Base-by-base conservation (phyloP, 2,113 vertebrate genomes). In the Anhinga rufa region DNA sequence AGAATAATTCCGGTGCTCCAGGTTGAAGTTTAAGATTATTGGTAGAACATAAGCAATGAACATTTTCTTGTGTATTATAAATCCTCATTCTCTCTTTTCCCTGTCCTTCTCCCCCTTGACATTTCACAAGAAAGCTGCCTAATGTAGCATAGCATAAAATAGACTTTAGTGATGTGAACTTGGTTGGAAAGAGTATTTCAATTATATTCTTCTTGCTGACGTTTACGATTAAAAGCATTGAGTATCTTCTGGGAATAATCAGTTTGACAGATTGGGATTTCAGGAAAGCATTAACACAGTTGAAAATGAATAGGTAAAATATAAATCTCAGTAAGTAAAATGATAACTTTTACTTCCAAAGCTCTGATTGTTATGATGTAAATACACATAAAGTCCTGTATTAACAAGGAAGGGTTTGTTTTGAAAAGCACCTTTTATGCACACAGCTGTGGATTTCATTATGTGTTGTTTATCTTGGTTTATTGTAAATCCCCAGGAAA, bases 271-370 rank as follows among this genome's bases (percentile, higher is more conserved):
- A 94, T 46, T 88, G 26, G 54, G 46, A 84, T 94, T 92, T 94
- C 57, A 89, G 38, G 31, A 25, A 58, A 84, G 44, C 90, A 85
- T 92, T 94, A 93, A 74, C 58, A 85, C 38, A 68, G 60, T 57
- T 83, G 95, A 94, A 94, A 96, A 97, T 90, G 78, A 94, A 89
- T 48, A 93, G 65, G 82, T 88, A 91, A 93, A 72, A 86, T 87
- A 90, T 65, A 93, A 94, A 88, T 81, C 85, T 94, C 65, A 68
- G 44, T 61, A 91, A 44, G 66, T 57, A 66, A 93, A 97, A 91
- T 72, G 40, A 38, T 92, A 83, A 79, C 71, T 92, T 96, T 57
- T 93, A 51, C 54, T 87, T 95, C 14, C 48, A 79, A 44, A 77
- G 14, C 42, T 90, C 57, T 87, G 86, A 80, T 66, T 90, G 13